A percentile compares a stretch with the other conserved stretches of the same genome.
These are phyloP conservation scores for Aptenodytes forsteri DNA, from an alignment of 2,113 vertebrate genomes.

Conservation along the genomic window DNA sequence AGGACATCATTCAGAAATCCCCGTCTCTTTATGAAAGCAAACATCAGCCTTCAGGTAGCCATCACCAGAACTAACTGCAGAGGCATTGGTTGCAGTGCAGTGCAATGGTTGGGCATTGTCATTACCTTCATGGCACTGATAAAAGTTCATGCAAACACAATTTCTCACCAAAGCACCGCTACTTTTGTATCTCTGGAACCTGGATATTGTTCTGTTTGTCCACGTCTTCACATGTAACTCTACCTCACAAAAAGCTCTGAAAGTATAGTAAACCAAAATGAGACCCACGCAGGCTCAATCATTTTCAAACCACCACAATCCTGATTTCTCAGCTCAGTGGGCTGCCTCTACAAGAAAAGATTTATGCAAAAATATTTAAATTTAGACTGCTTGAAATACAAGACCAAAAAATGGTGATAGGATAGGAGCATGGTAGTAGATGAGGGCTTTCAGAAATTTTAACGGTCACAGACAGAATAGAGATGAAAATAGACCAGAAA, in stretches of 20 bases:
- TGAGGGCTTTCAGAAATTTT: not conserved
- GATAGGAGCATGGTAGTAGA: not conserved
- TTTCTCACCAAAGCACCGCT: not conserved
- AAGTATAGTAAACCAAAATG: not conserved
- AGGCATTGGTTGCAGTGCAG: too few relatives aligned
- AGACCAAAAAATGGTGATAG: not conserved
- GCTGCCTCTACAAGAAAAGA: not conserved
- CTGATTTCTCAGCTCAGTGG: not conserved
- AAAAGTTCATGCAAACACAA: not conserved
- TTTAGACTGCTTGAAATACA: not conserved
- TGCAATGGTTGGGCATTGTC: accelerated
- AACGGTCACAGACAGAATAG: not conserved
- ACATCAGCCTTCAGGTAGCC: not conserved
- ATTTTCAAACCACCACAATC: not conserved
- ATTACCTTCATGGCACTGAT: accelerated
- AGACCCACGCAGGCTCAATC: not conserved
- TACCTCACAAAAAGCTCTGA: not conserved
- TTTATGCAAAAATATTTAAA: conserved; percentile 8
- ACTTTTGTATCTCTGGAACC: not conserved
- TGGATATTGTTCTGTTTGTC: not conserved
- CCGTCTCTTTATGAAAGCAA: not conserved
- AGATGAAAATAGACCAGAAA: not conserved
- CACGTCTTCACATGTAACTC: not conserved
- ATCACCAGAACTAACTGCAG: not conserved
- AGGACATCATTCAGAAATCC: not conserved